phyloP scores from a whole-genome alignment of 2,113 vertebrate species.

The Numenius arquata region DNA sequence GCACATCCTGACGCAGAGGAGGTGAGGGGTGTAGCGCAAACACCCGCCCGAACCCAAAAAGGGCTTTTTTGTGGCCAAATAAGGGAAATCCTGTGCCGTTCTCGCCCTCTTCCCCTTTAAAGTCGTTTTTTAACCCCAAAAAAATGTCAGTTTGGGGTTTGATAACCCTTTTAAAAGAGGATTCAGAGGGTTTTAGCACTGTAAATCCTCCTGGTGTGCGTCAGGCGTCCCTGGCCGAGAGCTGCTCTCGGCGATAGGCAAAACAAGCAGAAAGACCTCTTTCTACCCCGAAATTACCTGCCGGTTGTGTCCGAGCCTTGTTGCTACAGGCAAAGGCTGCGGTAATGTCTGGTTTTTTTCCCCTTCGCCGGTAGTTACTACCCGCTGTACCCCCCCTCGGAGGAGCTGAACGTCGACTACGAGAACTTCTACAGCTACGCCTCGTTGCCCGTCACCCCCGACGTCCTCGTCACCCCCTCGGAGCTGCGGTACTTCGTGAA shows the following conservation, averaged over 20 bases:
- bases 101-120: rapidly evolving
- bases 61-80: rapidly evolving
- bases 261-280: not conserved
- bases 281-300: not conserved
- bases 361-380: conserved; percentile 78
- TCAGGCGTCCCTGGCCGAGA: not conserved
- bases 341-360: not conserved
- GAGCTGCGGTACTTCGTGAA: conserved; percentile 92
- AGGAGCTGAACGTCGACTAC: conserved; percentile 88
- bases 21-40: conserved; percentile 60
- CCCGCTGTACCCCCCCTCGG: conserved; percentile 87
- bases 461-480: conserved; percentile 84
- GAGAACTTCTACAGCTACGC: conserved; percentile 76
- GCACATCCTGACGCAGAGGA: conserved; percentile 89
- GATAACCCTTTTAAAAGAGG: rapidly evolving
- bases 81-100: rapidly evolving
- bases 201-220: not conserved
- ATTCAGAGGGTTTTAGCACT: rapidly evolving
- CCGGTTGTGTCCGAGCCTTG: no score
- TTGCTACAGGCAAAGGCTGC: not conserved
- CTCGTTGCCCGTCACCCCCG: conserved; percentile 80
- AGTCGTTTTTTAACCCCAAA: not conserved
- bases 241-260: not conserved
- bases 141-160: rapidly evolving
- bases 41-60: rapidly evolving